Percentiles rank a stretch among this genome's conserved stretches.
These are phyloP conservation scores for Eucriotettix oculatus DNA, from an alignment of 2,888 invertebrate genomes.

Conservation along the genomic window DNA sequence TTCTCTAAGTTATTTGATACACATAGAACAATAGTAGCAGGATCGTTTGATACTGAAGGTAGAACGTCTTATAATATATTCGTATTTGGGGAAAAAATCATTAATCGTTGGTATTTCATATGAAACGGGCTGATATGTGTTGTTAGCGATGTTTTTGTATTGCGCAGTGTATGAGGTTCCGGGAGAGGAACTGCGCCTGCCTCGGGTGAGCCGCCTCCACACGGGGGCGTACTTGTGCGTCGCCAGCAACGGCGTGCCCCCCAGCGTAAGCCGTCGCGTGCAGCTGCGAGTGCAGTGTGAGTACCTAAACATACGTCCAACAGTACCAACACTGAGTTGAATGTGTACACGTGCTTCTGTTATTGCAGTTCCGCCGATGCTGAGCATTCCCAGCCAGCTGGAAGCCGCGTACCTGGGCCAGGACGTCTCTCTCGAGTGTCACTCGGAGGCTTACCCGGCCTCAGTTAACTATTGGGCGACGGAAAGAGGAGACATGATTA, in stretches of 20 bases:
- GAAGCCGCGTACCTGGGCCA: constrained; percentile 80
- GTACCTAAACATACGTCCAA: constrained; percentile 22
- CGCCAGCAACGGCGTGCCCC: constrained; percentile 83
- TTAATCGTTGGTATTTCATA: too few species aligned
- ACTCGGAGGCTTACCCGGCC: constrained; percentile 81
- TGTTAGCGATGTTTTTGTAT: too few species aligned
- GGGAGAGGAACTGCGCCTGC: constrained; percentile 69
- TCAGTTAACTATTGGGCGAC: constrained; percentile 93
- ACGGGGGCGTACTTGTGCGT: constrained; percentile 89
- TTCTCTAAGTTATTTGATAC: too few species aligned
- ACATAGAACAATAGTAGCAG: too few species aligned
- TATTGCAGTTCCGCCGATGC: constrained; percentile 74
- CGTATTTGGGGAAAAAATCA: too few species aligned
- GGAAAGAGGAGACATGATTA: constrained; percentile 80
- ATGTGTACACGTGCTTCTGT: constrained; percentile 9
- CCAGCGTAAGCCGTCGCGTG: constrained; percentile 73
- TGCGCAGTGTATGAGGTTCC: constrained; percentile 70
- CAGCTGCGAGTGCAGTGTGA: constrained; percentile 70
- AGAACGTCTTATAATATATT: too few species aligned
- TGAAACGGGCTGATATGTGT: too few species aligned
- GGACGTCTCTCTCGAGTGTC: constrained; percentile 75
- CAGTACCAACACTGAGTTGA: not conserved
- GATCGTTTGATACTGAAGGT: too few species aligned
- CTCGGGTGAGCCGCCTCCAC: constrained; percentile 76
- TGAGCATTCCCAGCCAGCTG: constrained; percentile 83